Percentiles rank a stretch among this genome's conserved stretches.
phyloP scores from a whole-genome alignment of 2,888 invertebrate species.

The Agrenia bidenticulata region DNA sequence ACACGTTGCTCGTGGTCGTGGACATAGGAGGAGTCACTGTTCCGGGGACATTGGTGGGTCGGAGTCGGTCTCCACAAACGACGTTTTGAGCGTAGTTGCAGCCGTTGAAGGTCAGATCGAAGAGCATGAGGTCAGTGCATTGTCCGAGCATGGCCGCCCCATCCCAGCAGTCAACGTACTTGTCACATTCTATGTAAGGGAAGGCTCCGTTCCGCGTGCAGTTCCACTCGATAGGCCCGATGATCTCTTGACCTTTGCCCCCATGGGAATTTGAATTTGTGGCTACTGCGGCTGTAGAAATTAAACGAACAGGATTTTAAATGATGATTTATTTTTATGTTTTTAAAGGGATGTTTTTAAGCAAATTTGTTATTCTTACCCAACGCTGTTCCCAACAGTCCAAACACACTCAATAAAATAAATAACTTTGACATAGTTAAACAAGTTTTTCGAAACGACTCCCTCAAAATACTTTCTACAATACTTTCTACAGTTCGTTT shows the following conservation, averaged over 20 bases:
- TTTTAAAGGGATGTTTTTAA: too few species aligned
- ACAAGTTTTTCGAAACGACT: too few species aligned
- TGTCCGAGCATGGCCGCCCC: conserved; percentile 22
- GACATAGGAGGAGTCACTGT: conserved; percentile 15
- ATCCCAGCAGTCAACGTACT: conserved; percentile 37
- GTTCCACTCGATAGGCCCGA: conserved; percentile 31
- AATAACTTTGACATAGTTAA: too few species aligned
- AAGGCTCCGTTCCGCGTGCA: conserved; percentile 37
- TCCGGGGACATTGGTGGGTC: conserved; percentile 25
- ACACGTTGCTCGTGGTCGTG: conserved; percentile 7
- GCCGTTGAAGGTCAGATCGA: conserved; percentile 36
- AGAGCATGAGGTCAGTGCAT: conserved; percentile 37
- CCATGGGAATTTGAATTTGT: too few species aligned
- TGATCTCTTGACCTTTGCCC: conserved; percentile 32
- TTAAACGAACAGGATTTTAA: too few species aligned
- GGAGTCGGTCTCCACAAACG: conserved; percentile 31
- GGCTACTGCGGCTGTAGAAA: too few species aligned
- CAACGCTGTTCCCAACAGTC: too few species aligned
- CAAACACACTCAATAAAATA: too few species aligned
- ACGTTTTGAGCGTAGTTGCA: conserved; percentile 36
- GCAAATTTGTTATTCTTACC: too few species aligned
- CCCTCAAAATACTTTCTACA: too few species aligned
- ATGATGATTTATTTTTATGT: too few species aligned
- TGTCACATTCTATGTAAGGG: conserved; percentile 33
- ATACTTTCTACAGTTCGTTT: too few species aligned